Base-by-base conservation (phyloP, 92 coral and sea anemone genomes). In the Nematostella vectensis region DNA sequence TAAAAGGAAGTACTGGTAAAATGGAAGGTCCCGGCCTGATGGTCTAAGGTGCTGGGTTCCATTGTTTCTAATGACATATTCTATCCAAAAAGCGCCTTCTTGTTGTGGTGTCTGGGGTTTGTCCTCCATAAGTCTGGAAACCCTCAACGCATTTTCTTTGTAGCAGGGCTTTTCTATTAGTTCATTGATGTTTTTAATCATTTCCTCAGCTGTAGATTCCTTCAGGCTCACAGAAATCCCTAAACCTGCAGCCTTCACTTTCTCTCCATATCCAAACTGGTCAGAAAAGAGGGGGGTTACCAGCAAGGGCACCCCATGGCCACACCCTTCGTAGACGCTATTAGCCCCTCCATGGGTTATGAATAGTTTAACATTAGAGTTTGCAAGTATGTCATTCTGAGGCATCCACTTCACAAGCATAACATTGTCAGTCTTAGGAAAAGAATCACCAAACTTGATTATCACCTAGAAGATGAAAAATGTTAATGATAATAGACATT, bases 301-400 rank as follows among this genome's bases (percentile, higher is more conserved):
- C 29, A 66, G 72, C 55, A 66, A 27, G 15, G 72, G 72, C 11
- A 66, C 49, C 0, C 63, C 72, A 66, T 66, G 72, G 47, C 55
- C 43, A 42, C 51, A 24, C 12, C 43, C 62, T 50, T 66, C 72
- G 30, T 66, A 45, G 43, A 55, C 56, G 27, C 72, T 66, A 39
- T 66, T 66, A 1, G 61, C 25, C 26, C 72, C 72, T n/a, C 63
- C 72, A 66, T 66, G 72, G 24, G 63, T 66, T 31, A 66, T 45
- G 48, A 66, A 66, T 20, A 66, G 31, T 29, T 31, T 66, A 18
- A 66, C 51, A 25, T 55, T 43, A 54, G 62, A 48, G 48, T 66
- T 62, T 25, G 62, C 72, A 43, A 66, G 72, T 12, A 66, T 42
- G 56, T 66, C 72, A 55, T 66, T 66, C 29, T 66, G 63, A 0